phyloP scores from a whole-genome alignment of 2,113 vertebrate species.

The Planiliza haematocheilus region DNA sequence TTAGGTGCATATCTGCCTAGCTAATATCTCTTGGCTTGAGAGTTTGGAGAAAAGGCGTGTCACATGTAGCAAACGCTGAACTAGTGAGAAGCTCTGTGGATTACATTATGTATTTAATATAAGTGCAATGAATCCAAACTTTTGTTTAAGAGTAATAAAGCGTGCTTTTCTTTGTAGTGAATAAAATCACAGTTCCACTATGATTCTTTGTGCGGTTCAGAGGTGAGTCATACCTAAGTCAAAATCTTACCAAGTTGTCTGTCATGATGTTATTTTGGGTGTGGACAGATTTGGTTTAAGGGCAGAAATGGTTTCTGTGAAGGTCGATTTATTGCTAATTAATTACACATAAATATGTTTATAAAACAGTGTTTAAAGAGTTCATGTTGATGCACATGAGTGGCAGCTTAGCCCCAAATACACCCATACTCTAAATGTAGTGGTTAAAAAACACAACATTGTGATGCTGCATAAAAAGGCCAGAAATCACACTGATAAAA shows the following conservation, averaged over 20 bases:
- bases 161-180: neutral
- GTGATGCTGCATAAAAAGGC: no score
- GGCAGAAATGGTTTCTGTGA: neutral
- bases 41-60: slow-evolving; percentile 1
- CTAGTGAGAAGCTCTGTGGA: neutral
- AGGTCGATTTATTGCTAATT: neutral
- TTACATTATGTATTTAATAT: neutral
- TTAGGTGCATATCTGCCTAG: neutral
- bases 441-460: no score
- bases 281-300: neutral
- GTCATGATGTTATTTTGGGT: no score
- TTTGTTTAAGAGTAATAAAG: no score
- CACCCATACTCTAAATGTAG: neutral
- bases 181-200: neutral
- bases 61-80: slow-evolving; percentile 3
- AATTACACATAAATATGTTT: neutral
- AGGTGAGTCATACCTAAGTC: neutral
- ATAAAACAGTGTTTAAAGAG: neutral
- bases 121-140: neutral
- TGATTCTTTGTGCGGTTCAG: no score
- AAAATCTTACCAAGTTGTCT: neutral
- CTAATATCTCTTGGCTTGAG: neutral
- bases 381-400: neutral
- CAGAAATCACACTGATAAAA: no score
- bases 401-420: neutral